A percentile compares a stretch with the other conserved stretches of the same genome.
phyloP scores from a whole-genome alignment of 2,888 invertebrate species.

The Drosophila setosimentum region DNA sequence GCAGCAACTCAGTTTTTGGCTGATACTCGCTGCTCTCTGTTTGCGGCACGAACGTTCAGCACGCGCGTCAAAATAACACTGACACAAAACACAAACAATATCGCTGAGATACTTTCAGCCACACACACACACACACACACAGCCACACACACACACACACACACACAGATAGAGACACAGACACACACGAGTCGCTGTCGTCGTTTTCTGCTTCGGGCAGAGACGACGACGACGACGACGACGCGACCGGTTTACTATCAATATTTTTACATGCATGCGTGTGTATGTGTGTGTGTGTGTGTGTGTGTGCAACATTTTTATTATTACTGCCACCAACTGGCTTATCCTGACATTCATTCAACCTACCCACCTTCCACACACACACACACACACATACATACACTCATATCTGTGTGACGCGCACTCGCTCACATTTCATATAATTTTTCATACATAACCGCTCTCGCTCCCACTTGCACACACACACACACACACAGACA shows the following conservation, averaged over 20 bases:
- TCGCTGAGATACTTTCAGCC: conserved; percentile 63
- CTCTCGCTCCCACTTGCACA: conserved; percentile 66
- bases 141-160: neutral
- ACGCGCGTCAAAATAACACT: conserved; percentile 86
- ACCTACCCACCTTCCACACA: conserved; percentile 75
- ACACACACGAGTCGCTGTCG: conserved; percentile 45
- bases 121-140: conserved; percentile 34
- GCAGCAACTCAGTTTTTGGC: conserved; percentile 31
- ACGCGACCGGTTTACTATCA: conserved; percentile 69
- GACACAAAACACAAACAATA: conserved; percentile 85
- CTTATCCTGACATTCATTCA: conserved; percentile 78
- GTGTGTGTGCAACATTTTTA: conserved; percentile 69
- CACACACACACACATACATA: conserved; percentile 43
- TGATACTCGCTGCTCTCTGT: conserved; percentile 47
- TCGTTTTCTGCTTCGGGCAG: conserved; percentile 57
- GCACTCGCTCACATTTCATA: conserved; percentile 77
- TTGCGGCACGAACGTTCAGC: conserved; percentile 83
- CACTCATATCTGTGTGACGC: conserved; percentile 32
- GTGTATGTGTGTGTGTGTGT: conserved; percentile 28
- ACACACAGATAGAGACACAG: neutral
- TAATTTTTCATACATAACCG: conserved; percentile 73
- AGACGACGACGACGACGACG: conserved; percentile 24
- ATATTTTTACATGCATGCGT: conserved; percentile 55
- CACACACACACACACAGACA: conserved; percentile 22
- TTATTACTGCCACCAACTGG: conserved; percentile 68